Percentiles rank a stretch among this genome's conserved stretches.
These are phyloP conservation scores for Embiotoca jacksoni DNA, from an alignment of 2,113 vertebrate genomes.

Conservation along the genomic window DNA sequence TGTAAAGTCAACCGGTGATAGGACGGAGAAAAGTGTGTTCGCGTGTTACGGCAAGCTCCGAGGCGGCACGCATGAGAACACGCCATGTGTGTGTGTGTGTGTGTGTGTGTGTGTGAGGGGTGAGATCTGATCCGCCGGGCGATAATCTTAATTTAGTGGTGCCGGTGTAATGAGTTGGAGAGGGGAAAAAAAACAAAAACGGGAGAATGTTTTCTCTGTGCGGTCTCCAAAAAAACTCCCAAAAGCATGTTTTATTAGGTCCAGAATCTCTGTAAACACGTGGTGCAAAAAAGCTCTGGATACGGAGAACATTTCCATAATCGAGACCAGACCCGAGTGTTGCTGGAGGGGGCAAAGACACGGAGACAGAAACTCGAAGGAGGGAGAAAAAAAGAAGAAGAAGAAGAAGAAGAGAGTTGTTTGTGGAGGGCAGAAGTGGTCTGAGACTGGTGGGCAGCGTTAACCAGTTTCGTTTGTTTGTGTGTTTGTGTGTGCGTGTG, in stretches of 20 bases:
- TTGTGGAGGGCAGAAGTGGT: constrained; percentile 15
- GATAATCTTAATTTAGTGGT: too few relatives aligned
- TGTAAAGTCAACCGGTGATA: background rate
- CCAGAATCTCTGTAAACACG: constrained; percentile 47
- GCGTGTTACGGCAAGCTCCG: too few relatives aligned
- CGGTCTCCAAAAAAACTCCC: background rate
- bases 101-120: too few relatives aligned
- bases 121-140: too few relatives aligned
- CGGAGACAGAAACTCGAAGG: background rate
- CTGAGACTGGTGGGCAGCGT: constrained; percentile 45
- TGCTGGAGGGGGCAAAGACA: constrained; percentile 15
- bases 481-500: background rate
- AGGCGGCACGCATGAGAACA: too few relatives aligned
- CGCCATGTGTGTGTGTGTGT: too few relatives aligned
- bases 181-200: constrained; percentile 8
- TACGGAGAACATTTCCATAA: constrained; percentile 33
- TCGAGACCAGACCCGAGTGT: constrained; percentile 26
- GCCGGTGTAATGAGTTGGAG: too few relatives aligned
- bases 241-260: constrained; percentile 49
- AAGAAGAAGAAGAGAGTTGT: background rate
- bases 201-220: too few relatives aligned
- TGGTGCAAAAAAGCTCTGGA: constrained; percentile 25
- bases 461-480: constrained; percentile 40
- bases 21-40: background rate
- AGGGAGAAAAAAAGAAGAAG: background rate